phyloP scores from a whole-genome alignment of 2,888 invertebrate genomes.

The Myopa tessellatipennis region DNA sequence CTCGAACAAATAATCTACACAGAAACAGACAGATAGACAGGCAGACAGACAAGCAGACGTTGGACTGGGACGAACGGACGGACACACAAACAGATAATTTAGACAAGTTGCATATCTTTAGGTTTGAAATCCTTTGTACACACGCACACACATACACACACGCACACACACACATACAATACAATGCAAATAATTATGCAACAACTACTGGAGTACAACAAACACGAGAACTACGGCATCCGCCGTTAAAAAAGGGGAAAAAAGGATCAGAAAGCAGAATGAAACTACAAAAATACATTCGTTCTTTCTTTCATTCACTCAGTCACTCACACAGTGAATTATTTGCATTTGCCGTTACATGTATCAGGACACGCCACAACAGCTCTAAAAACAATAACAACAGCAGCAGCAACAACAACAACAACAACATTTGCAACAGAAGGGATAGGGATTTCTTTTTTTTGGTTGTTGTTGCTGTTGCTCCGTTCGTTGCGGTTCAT shows the following conservation, averaged over 20 bases:
- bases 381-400: constrained; percentile 14
- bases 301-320: background rate
- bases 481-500: constrained; percentile 25
- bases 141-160: constrained; percentile 7
- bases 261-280: constrained; percentile 9
- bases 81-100: constrained; percentile 36
- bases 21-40: constrained; percentile 28
- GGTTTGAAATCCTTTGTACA: constrained; percentile 27
- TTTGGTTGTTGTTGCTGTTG: constrained; percentile 18
- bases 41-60: constrained; percentile 17
- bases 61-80: constrained; percentile 23
- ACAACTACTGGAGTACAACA: constrained; percentile 22
- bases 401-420: constrained; percentile 3
- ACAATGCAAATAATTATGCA: constrained; percentile 35
- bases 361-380: constrained; percentile 28
- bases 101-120: constrained; percentile 39
- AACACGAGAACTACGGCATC: constrained; percentile 5
- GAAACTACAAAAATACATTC: background rate
- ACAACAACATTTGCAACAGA: constrained; percentile 22
- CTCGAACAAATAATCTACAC: constrained; percentile 34
- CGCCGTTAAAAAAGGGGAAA: background rate
- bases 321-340: constrained; percentile 32
- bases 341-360: constrained; percentile 29
- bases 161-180: constrained; percentile 7
- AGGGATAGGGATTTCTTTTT: constrained; percentile 16